These are phyloP conservation scores for Therioaphis trifolii DNA, from an alignment of 2,888 invertebrate species.

Conservation along the genomic window DNA sequence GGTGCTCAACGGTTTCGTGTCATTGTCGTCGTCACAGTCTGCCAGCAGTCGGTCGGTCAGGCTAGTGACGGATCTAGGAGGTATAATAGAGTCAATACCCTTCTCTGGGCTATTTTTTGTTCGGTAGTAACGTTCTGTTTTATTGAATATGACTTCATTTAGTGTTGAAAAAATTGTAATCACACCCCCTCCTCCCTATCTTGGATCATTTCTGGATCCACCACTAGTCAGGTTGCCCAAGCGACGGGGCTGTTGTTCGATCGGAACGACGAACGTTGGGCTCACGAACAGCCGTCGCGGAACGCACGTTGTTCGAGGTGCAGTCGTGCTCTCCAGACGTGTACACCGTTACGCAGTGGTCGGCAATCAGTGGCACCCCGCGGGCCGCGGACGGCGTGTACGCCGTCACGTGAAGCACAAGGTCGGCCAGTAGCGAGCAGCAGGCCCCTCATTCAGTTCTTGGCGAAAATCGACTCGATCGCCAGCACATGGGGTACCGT, in stretches of 20 bases:
- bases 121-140: too few species aligned
- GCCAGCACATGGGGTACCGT: constrained; percentile 41
- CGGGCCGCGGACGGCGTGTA: constrained; percentile 46
- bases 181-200: too few species aligned
- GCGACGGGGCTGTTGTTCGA: not conserved
- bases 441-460: constrained; percentile 35
- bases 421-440: not conserved
- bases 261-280: not conserved
- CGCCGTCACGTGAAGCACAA: constrained; percentile 30
- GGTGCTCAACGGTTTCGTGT: constrained; percentile 23
- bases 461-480: constrained; percentile 6
- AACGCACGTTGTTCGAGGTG: not conserved
- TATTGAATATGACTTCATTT: too few species aligned
- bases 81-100: too few species aligned
- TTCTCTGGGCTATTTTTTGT: too few species aligned
- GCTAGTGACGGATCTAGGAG: too few species aligned
- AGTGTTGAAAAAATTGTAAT: too few species aligned
- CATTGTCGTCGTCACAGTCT: not conserved
- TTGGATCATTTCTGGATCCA: too few species aligned
- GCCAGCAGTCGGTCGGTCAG: not conserved
- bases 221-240: not conserved
- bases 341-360: constrained; percentile 8
- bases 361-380: not conserved
- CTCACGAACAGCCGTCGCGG: not conserved
- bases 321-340: not conserved